Evolutionary conservation across 2,797 vertebrate genomes (phyloP), one percentile per base, ranked within the genome.

Genomic region (Pristis pectinata): DNA sequence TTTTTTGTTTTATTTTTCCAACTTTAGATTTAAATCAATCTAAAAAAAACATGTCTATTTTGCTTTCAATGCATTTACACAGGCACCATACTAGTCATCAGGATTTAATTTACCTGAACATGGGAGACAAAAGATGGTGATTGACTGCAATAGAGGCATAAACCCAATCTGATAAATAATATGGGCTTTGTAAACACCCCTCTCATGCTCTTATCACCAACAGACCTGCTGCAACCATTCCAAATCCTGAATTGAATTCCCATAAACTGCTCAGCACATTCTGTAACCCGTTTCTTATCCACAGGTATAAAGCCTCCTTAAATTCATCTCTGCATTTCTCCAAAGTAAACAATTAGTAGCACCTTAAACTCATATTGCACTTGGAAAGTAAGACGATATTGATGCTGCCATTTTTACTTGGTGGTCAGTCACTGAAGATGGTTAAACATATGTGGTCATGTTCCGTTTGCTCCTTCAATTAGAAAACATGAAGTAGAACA

Each of bases 321-420:
- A 76, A 76, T 34, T 76, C 41, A 94, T 53, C 92, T 76, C 70
- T 74, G 92, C 44, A 76, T 27, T 94, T 94, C 97, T 97, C 96
- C 97, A 97, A 95, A 96, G 96, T 95, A 95, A 95, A 95, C 95
- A 97, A 97, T 97, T 97, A 97, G 96, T 97, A 97, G 97, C 97
- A 97, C 97, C 97, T 97, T 97, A 97, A 97, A 97, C 97, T 97
- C 97, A 98, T 97, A 97, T 97, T 97, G 97, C 97, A 97, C 97
- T 96, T 97, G 97, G 97, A 98, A 94, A 70, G 70, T 76, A 94
- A 94, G 92, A 94, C 70, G 70, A 94, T 76, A 76, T 94, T 76
- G 92, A 94, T 94, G 92, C 70, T 94, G 70, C 49, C 72, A 70
- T 76, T 76, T 94, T 94, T 94, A 94, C 70, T 94, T 94, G 70